Base-by-base conservation (phyloP, 2,797 vertebrate genomes). In the Podarcis lilfordi region DNA sequence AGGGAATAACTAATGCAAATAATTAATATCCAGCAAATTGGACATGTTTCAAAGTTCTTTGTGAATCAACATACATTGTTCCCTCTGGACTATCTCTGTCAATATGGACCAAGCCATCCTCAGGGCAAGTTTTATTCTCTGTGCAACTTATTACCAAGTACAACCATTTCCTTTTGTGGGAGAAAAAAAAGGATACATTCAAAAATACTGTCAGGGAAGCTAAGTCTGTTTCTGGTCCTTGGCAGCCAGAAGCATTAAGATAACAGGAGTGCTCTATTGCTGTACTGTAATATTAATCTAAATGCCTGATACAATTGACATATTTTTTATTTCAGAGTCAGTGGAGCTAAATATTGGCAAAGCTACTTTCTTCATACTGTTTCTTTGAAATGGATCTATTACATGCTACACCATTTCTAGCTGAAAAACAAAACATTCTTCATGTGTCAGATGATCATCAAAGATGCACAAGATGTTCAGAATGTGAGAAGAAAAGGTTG, bases 321-420 rank as follows among this genome's bases (percentile, higher is more conserved):
- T 84, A 21, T 69, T 19, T 29, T 82, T 45, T 84, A 72, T 84
- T 81, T 74, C n/a, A n/a, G 69, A 71, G n/a, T 71, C 69, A 74
- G 11, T 27, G 32, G 45, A 84, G 32, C 11, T 74, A 40, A 74
- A 71, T n/a, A 9, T 69, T 69, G 66, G 10, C 9, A 45, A 83
- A 74, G 45, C 23, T 72, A n/a, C 32, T 32, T 59, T 61, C 19
- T 61, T 61, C 50, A 61, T 8, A 35, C 55, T 25, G n/a, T 69
- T 13, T 7, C 61, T 45, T 35, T 72, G 29, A 84, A 45, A 84
- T 55, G 50, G 43, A 8, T 84, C n/a, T 27, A 74, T 71, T n/a
- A 55, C 15, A 45, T 35, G n/a, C 21, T 84, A 25, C 45, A 35
- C 29, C 45, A 84, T 72, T 79, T 79, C 45, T 59, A 21, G 50